Evolutionary conservation across 2,797 vertebrate genomes (phyloP).

Genomic region (Ateles fusciceps): DNA sequence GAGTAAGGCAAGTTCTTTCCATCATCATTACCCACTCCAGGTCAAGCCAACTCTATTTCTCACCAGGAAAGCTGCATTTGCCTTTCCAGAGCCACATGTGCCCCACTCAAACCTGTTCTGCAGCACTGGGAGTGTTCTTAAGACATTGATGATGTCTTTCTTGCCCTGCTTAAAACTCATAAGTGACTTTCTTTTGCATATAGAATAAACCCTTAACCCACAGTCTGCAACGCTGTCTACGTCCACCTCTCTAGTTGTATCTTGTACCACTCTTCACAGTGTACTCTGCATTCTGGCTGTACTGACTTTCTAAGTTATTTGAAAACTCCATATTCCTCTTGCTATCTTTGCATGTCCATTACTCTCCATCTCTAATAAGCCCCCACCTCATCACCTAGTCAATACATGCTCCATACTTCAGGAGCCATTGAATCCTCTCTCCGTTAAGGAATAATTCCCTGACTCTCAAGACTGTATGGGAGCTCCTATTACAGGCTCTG

Average conservation of each 20-base stretch:
- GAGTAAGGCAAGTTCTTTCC: neutral
- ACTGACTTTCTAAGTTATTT: neutral
- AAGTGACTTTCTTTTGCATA: neutral
- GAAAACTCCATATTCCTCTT: neutral
- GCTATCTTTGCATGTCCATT: neutral
- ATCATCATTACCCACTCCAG: neutral
- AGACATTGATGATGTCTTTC: neutral
- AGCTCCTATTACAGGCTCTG: neutral
- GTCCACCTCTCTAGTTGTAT: neutral
- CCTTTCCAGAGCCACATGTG: neutral
- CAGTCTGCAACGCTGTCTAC: neutral
- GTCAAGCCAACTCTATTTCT: neutral
- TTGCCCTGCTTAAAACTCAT: neutral
- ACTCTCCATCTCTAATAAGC: neutral
- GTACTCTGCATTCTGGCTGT: neutral
- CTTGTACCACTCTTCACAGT: neutral
- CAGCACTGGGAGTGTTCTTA: neutral
- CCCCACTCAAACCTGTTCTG: neutral
- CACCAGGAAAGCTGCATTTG: neutral
- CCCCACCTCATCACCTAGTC: neutral
- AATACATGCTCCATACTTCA: neutral
- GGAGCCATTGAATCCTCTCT: neutral
- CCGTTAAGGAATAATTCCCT: too few relatives aligned
- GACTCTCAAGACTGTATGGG: too few relatives aligned
- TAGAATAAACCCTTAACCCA: neutral